phyloP scores from a whole-genome alignment of 2,797 vertebrate genomes.

The Halcyon smyrnensis region DNA sequence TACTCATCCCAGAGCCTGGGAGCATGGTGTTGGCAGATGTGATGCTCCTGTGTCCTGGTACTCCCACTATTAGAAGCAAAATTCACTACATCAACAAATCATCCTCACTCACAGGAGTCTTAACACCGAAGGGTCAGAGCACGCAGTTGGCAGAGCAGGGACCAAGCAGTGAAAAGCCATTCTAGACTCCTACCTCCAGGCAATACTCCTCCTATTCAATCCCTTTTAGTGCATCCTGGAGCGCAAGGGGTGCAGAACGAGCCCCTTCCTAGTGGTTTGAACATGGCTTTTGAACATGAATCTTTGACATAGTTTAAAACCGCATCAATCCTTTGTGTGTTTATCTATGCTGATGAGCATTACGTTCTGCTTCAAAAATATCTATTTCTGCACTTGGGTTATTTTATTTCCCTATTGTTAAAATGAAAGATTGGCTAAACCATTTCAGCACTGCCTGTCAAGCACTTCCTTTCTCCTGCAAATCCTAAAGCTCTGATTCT shows the following conservation, averaged over 20 bases:
- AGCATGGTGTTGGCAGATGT: not conserved
- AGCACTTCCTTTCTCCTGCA: constrained; percentile 30
- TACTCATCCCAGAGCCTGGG: accelerated
- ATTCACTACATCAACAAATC: not conserved
- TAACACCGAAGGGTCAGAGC: not conserved
- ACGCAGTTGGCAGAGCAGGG: accelerated
- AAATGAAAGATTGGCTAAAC: constrained; percentile 53
- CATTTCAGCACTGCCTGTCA: constrained; percentile 9
- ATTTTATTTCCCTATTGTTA: constrained; percentile 59
- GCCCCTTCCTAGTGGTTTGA: not conserved
- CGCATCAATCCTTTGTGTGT: not conserved
- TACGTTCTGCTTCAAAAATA: constrained; percentile 30
- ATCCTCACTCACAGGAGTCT: not conserved
- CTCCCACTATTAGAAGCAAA: accelerated
- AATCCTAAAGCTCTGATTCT: constrained; percentile 54
- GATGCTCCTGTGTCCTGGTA: not conserved
- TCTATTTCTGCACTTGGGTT: constrained; percentile 43
- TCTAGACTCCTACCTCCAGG: not conserved
- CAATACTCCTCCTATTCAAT: not conserved
- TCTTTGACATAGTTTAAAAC: not conserved
- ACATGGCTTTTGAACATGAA: not conserved
- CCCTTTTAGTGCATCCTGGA: not conserved
- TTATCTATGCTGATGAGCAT: constrained; percentile 53
- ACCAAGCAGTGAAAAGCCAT: not conserved
- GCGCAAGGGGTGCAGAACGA: not conserved